Percentiles rank a stretch among this genome's conserved stretches.
Conservation (phyloP, 2,797 vertebrate species). For the Erethizon dorsatum region DNA sequence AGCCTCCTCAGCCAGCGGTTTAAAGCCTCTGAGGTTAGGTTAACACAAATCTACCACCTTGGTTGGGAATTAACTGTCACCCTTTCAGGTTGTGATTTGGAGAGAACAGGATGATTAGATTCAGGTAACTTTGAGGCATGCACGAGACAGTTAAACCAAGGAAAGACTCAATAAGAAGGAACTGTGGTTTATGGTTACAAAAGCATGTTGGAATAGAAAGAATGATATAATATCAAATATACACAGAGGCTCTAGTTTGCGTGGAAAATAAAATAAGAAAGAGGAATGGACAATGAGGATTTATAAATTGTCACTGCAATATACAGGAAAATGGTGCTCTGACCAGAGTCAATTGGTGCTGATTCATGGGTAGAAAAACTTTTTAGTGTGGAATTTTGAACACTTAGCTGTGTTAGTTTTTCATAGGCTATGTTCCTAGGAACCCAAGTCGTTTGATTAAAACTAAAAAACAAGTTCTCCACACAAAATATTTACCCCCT, state of each 20-base stretch:
- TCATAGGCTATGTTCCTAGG: neutral
- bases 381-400: neutral
- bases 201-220: neutral
- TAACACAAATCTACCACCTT: neutral
- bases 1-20: neutral
- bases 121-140: neutral
- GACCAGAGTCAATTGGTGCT: neutral
- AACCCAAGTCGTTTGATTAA: constrained; percentile 18
- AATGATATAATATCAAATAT: constrained; percentile 8
- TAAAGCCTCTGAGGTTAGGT: neutral
- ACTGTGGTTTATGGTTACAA: constrained; percentile 13
- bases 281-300: neutral
- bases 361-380: neutral
- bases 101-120: neutral
- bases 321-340: neutral
- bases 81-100: neutral
- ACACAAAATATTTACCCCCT: neutral
- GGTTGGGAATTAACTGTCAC: constrained; percentile 20
- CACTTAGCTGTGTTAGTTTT: neutral
- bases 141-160: neutral
- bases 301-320: constrained; percentile 29
- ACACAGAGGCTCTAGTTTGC: neutral
- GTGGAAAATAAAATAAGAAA: constrained; percentile 1
- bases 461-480: neutral
- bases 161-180: constrained; percentile 3